These are phyloP conservation scores for Myzus persicae DNA, from an alignment of 1,140 invertebrate genomes.

Conservation along the genomic window DNA sequence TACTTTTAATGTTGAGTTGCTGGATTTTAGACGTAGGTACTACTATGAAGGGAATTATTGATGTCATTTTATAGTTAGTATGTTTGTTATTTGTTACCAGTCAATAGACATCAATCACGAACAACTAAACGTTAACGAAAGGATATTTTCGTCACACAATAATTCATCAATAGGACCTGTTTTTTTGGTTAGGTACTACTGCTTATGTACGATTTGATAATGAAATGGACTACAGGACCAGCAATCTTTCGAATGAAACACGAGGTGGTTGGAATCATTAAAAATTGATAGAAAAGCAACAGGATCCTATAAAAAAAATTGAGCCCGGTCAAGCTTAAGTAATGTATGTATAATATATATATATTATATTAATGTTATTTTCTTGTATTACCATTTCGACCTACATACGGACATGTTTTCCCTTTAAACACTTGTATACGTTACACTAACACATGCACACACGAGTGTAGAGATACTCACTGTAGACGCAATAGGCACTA, in stretches of 20 bases:
- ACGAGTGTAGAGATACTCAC: background rate
- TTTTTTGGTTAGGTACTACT: background rate
- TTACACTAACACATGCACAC: background rate
- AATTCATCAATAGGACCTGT: background rate
- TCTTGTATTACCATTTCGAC: background rate
- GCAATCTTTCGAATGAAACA: background rate
- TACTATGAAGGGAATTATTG: background rate
- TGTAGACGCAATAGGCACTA: background rate
- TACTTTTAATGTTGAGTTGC: background rate
- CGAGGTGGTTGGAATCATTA: background rate
- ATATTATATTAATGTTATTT: constrained; percentile 8
- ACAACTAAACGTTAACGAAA: constrained; percentile 37
- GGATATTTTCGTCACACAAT: background rate
- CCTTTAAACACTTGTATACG: background rate
- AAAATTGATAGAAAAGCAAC: constrained; percentile 19
- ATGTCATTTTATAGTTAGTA: background rate
- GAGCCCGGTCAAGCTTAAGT: background rate
- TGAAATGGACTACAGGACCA: background rate
- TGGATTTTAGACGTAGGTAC: background rate
- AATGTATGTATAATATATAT: background rate
- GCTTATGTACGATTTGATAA: background rate
- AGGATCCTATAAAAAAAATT: background rate
- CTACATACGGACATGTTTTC: constrained; percentile 40
- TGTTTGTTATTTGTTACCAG: constrained; percentile 1
- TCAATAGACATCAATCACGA: background rate